Base-by-base conservation (phyloP, 2,888 invertebrate genomes). In the Ecliptopera silaceata region DNA sequence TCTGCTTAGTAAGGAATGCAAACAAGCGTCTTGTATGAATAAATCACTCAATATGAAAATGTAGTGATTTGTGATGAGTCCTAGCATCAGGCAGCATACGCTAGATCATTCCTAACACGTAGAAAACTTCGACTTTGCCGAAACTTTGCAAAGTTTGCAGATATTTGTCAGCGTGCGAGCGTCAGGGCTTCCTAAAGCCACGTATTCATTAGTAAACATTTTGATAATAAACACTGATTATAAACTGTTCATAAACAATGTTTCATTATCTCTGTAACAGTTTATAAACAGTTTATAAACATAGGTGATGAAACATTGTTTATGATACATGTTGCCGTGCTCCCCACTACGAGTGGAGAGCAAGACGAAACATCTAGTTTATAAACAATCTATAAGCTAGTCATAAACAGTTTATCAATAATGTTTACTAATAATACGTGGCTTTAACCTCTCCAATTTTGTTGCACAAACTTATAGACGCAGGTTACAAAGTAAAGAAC, bases 1-100 rank as follows among this genome's bases (percentile, higher is more conserved):
- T 63, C 49, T 60, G 65, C 69, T 64, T 58, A 56, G 59, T 51
- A 53, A 61, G 57, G 55, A 55, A 61, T 65, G 63, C 47, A 38
- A 46, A 45, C 13, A 22, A 13, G 42, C 22, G 13, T 48, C 52
- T 61, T 29, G 61, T 59, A 63, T 69, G 68, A 72, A 77, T 74
- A 77, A 42, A 20, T 42, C 22, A 42, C 39, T 39, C 39, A 42
- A 36, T 76, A 79, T 75, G 73, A 75, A 79, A 78, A 77, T 74
- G 66, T 66, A 71, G 69, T 77, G 76, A 76, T 80, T 77, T 73
- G 69, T 72, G 75, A 76, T 73, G 72, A 75, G 70, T 26, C 31
- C 12, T 45, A 31, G 45, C 42, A 39, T 39, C 50, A 60, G 55
- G 43, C 50, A 45, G 45, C 53, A 41, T 12, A 39, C 29, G 36